Evolutionary conservation across 1,140 invertebrate genomes (phyloP).

Genomic region (Glossosoma conforme): DNA sequence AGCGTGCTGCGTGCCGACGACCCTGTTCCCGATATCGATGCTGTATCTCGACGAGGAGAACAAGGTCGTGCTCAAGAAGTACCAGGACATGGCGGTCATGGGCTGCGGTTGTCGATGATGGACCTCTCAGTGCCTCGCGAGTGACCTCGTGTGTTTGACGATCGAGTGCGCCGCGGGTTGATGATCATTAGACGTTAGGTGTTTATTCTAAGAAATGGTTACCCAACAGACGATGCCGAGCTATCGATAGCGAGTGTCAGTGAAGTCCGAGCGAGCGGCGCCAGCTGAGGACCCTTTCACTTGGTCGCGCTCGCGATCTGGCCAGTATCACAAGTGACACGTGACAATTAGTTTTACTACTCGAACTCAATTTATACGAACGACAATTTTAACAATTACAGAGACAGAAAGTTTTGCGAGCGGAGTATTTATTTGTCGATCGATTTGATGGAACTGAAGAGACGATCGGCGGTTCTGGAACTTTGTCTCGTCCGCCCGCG

Average conservation of each 20-base stretch:
- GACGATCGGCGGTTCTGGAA: no score
- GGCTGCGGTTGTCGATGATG: constrained; percentile 89
- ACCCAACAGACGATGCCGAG: neutral
- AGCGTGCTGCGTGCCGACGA: constrained; percentile 90
- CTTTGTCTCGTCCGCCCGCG: no score
- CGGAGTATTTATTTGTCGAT: no score
- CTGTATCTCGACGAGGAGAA: constrained; percentile 89
- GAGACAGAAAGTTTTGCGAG: no score
- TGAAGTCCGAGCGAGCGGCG: no score
- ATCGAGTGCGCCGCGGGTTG: neutral
- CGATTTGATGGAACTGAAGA: no score
- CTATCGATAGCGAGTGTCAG: neutral
- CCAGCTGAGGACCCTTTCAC: no score
- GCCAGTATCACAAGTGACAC: no score
- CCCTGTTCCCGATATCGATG: constrained; percentile 87
- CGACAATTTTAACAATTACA: no score
- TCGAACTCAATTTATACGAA: no score
- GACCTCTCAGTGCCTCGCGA: neutral
- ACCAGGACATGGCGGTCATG: constrained; percentile 92
- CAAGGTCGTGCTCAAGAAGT: constrained; percentile 93
- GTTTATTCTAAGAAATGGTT: constrained; percentile 5
- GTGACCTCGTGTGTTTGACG: neutral
- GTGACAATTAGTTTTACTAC: no score
- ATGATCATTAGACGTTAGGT: constrained; percentile 5
- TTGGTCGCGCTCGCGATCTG: no score